Evolutionary conservation across 2,797 vertebrate genomes (phyloP).

Genomic region (Gouania willdenowi): DNA sequence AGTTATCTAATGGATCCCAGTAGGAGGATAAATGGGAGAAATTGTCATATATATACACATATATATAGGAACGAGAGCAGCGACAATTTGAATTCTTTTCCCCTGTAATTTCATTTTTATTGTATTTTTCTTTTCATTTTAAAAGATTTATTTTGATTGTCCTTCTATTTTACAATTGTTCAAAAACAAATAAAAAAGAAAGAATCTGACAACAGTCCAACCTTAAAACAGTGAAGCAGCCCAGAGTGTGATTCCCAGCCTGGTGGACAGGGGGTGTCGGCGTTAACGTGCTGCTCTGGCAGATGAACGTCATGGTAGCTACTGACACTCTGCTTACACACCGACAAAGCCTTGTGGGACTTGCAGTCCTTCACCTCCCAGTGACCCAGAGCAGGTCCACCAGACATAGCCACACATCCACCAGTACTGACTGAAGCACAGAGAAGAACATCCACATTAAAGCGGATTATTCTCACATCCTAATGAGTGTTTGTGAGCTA

Average conservation of each 20-base stretch:
- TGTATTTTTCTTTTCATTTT: too few species aligned
- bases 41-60: too few species aligned
- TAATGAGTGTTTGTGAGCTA: constrained; percentile 28
- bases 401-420: constrained; percentile 85
- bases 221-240: constrained; percentile 87
- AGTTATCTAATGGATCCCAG: too few species aligned
- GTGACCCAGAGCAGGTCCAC: constrained; percentile 74
- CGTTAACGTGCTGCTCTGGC: constrained; percentile 65
- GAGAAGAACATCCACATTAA: not conserved
- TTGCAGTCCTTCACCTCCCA: constrained; percentile 94
- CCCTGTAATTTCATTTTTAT: too few species aligned
- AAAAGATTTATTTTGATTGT: too few species aligned
- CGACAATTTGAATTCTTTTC: too few species aligned
- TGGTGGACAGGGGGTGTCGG: constrained; percentile 77
- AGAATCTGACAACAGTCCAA: too few species aligned
- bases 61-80: too few species aligned
- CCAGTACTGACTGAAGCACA: constrained; percentile 70
- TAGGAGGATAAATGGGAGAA: too few species aligned
- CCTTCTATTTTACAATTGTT: too few species aligned
- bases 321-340: constrained; percentile 84
- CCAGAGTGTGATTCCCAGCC: constrained; percentile 86
- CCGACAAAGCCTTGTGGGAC: constrained; percentile 81
- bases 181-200: too few species aligned
- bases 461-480: not conserved
- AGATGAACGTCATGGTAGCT: constrained; percentile 55